Conservation (phyloP, 64 coral and sea anemone genomes). For the Dendronephthya gigantea region DNA sequence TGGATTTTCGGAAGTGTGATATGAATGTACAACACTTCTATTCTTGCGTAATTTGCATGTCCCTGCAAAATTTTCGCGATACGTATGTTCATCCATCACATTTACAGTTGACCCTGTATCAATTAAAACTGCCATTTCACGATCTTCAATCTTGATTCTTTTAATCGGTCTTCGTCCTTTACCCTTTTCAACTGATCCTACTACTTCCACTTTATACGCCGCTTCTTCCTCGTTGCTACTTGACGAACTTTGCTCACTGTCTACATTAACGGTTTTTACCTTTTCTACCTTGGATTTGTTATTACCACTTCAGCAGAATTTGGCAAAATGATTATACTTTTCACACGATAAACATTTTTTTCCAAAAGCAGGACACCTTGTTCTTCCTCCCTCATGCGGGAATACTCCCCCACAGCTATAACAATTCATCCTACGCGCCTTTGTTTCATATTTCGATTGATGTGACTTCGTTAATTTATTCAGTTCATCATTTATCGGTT, state of each 20-base stretch:
- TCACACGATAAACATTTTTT: too few relatives aligned
- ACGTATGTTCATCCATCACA: constrained; percentile 1
- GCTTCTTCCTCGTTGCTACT: too few relatives aligned
- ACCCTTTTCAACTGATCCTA: too few relatives aligned
- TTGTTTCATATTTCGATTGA: background rate
- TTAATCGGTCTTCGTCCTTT: too few relatives aligned
- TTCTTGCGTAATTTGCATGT: background rate
- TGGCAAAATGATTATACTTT: too few relatives aligned
- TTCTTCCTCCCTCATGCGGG: background rate
- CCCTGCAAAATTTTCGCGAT: background rate
- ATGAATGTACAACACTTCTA: background rate
- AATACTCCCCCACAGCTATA: background rate
- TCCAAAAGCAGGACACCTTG: too few relatives aligned
- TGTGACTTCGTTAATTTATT: background rate
- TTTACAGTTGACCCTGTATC: background rate
- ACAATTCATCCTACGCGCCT: background rate
- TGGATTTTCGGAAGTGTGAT: background rate
- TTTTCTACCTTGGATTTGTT: too few relatives aligned
- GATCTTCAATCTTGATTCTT: background rate
- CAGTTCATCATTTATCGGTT: too few relatives aligned
- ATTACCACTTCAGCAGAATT: too few relatives aligned
- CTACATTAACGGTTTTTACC: too few relatives aligned
- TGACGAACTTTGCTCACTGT: too few relatives aligned
- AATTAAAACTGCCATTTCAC: background rate
- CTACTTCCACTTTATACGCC: too few relatives aligned